Evolutionary conservation across 2,797 vertebrate genomes (phyloP).

Genomic region (Gymnoscopelus braueri): DNA sequence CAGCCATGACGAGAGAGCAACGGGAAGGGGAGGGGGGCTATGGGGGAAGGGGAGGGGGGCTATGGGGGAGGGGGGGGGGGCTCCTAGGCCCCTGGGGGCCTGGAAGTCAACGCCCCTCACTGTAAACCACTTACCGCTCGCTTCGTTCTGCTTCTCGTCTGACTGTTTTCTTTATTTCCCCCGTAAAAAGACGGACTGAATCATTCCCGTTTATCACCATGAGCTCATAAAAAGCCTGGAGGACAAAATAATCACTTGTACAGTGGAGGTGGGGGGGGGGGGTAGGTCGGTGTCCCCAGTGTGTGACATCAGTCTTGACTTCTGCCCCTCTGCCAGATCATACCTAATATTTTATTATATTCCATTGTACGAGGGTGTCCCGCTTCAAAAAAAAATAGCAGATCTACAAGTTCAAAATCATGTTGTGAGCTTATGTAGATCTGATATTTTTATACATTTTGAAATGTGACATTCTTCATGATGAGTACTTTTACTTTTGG

Average conservation of each 20-base stretch:
- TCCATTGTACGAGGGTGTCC: too few relatives aligned
- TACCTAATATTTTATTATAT: constrained; percentile 15
- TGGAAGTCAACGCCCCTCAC: constrained; percentile 73
- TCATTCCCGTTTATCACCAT: constrained; percentile 68
- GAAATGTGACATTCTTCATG: too few relatives aligned
- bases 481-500: too few relatives aligned
- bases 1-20: constrained; percentile 57
- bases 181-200: constrained; percentile 62
- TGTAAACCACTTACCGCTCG: constrained; percentile 75
- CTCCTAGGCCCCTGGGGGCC: constrained; percentile 65
- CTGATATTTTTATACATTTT: too few relatives aligned
- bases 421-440: too few relatives aligned
- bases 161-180: constrained; percentile 75
- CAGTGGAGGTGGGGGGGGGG: constrained; percentile 15
- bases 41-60: constrained; percentile 54
- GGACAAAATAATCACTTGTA: constrained; percentile 69
- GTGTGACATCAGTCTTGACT: constrained; percentile 59
- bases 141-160: constrained; percentile 78
- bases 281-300: too few relatives aligned
- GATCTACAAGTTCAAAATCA: too few relatives aligned
- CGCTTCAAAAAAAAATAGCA: too few relatives aligned
- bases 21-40: constrained; percentile 44
- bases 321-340: background rate
- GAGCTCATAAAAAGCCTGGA: constrained; percentile 73
- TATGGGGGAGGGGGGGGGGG: constrained; percentile 6